Conservation (phyloP, 2,797 vertebrate genomes). For the Pangasius larnaudii region DNA sequence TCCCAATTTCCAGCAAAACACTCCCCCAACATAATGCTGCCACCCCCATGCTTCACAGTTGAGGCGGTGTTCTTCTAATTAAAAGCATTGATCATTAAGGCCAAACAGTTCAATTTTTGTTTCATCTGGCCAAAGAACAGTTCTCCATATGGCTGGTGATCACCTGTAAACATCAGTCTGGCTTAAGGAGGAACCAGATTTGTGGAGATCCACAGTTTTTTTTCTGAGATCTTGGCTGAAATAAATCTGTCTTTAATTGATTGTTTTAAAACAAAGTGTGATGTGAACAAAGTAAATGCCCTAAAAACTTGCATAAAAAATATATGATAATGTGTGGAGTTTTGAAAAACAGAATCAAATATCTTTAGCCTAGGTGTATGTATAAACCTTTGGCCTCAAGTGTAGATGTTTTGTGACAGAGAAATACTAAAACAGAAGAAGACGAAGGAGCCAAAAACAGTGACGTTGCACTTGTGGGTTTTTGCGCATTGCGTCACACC, state of each 20-base stretch:
- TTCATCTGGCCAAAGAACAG: not conserved
- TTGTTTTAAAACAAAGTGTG: not conserved
- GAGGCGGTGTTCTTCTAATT: not conserved
- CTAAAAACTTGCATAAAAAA: not conserved
- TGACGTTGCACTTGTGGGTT: conserved; percentile 9
- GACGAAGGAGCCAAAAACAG: conserved; percentile 5
- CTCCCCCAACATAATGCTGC: not conserved
- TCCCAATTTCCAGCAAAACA: not conserved
- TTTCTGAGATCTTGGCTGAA: not conserved
- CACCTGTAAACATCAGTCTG: not conserved
- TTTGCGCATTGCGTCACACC: conserved; percentile 28
- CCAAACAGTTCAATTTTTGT: not conserved
- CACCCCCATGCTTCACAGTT: not conserved
- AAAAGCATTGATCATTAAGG: not conserved
- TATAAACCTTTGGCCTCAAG: not conserved
- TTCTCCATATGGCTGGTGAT: not conserved
- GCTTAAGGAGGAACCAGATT: too few species aligned
- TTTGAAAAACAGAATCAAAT: not conserved
- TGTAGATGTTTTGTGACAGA: not conserved
- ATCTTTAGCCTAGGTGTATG: not conserved
- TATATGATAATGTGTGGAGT: not conserved
- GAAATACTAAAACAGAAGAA: not conserved
- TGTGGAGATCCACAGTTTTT: too few species aligned
- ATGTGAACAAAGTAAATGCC: not conserved
- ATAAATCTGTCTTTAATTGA: not conserved